phyloP scores from a whole-genome alignment of 2,113 vertebrate genomes.

The Spea multiplicata region DNA sequence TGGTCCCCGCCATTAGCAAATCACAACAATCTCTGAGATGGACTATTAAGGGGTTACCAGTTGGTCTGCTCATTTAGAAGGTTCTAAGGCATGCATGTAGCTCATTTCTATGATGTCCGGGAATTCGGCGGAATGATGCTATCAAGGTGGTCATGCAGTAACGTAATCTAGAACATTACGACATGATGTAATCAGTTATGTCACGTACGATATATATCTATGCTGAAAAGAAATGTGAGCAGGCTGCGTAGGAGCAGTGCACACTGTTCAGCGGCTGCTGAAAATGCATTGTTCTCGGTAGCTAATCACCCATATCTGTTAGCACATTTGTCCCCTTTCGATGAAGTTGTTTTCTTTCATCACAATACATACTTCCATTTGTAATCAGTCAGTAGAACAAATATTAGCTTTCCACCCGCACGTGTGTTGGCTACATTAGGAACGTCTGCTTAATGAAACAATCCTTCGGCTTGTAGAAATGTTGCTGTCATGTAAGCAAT shows the following conservation, averaged over 20 bases:
- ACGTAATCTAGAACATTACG: no score
- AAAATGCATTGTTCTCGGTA: conserved; percentile 34
- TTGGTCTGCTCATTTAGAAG: no score
- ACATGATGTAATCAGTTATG: no score
- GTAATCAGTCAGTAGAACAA: conserved; percentile 44
- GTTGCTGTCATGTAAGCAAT: conserved; percentile 32
- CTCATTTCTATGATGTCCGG: no score
- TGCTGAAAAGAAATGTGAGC: conserved; percentile 1
- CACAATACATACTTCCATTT: conserved; percentile 28
- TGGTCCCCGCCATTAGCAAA: no score
- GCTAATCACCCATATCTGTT: conserved; percentile 32
- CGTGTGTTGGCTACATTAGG: conserved; percentile 31
- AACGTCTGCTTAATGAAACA: conserved; percentile 43
- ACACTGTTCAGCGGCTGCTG: conserved; percentile 9
- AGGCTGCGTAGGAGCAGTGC: conserved; percentile 1
- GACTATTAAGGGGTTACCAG: no score
- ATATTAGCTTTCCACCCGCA: conserved; percentile 37
- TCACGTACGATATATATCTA: no score
- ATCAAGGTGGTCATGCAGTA: no score
- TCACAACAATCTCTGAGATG: no score
- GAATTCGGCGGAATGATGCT: no score
- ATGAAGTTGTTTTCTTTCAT: conserved; percentile 36
- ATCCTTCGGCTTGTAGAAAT: conserved; percentile 35
- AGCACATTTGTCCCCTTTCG: background rate
- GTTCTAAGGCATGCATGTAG: no score